These are phyloP conservation scores for Pammene aurita DNA, from an alignment of 2,888 invertebrate genomes.

Conservation along the genomic window DNA sequence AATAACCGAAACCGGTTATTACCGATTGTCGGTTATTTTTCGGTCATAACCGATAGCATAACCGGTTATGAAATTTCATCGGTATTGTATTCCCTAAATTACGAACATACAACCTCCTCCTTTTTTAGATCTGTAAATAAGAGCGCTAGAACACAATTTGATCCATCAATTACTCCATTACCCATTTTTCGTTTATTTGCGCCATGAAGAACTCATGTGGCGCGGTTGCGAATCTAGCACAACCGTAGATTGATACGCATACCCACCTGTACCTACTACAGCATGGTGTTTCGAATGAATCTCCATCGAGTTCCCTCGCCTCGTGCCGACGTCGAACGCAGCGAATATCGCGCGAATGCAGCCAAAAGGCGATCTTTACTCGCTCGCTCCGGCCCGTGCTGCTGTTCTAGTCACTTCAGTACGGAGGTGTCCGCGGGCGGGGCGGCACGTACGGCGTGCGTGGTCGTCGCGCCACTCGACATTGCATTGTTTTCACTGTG, in stretches of 20 bases:
- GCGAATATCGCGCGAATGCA: constrained; percentile 69
- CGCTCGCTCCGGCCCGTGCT: constrained; percentile 48
- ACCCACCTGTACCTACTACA: constrained; percentile 28
- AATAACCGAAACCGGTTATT: too few relatives aligned
- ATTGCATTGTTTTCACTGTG: constrained; percentile 74
- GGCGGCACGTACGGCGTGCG: constrained; percentile 77
- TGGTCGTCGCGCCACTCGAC: constrained; percentile 72
- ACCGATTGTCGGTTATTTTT: too few relatives aligned
- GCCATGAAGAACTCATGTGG: constrained; percentile 6
- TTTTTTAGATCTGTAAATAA: constrained; percentile 4
- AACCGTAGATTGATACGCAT: constrained; percentile 16
- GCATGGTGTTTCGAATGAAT: constrained; percentile 33
- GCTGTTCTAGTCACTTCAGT: constrained; percentile 57
- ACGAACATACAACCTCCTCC: neutral
- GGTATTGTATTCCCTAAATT: neutral
- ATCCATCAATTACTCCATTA: constrained; percentile 31
- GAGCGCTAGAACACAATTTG: constrained; percentile 23
- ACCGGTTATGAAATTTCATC: too few relatives aligned
- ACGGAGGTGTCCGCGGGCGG: constrained; percentile 79
- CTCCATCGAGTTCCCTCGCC: constrained; percentile 41
- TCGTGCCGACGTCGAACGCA: constrained; percentile 57
- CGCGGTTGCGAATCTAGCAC: constrained; percentile 26
- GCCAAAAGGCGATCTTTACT: constrained; percentile 72
- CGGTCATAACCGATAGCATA: too few relatives aligned
- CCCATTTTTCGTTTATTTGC: constrained; percentile 25